Base-by-base conservation (phyloP, 1,140 invertebrate genomes). In the Cotesia chilonis region DNA sequence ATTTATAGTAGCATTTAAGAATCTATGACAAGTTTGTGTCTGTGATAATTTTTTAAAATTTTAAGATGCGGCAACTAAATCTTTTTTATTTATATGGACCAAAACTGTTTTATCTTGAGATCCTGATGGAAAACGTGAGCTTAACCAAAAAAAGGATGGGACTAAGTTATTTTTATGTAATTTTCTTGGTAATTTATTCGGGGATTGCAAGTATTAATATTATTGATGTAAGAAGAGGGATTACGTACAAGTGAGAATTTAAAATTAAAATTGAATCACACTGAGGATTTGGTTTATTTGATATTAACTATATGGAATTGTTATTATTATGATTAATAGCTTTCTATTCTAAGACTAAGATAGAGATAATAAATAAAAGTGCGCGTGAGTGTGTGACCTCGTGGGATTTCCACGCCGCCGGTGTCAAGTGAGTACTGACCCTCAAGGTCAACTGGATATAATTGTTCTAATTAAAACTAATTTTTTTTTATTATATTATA, bases 41-140 rank as follows among this genome's bases (percentile, higher is more conserved):
- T 47, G 41, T 47, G 41, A 47, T 47, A 3, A 7, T 10, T 47
- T 6, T 9, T 6, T 9, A 7, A 47, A 9, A 47, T 9, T 9
- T 10, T 6, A 6, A 47, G 41, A 10, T 47, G 41, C 10, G 41
- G 6, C 10, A 7, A 47, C 6, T 10, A 6, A 6, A 47, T 47
- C 10, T 47, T 47, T 47, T 6, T 47, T 47, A 47, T 57, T 20
- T 57, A 37, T 17, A 9, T 36, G 35, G 41, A 47, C 12, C 14
- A 54, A 54, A 70, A 64, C 69, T 64, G 69, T 54, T 70, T 70
- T 61, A 70, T 64, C 69, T 41, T 51, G 5, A 1, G 38, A 54
- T 64, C 20, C 68, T 20, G 28, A 10, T 38, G n/a, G 20, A 28
- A 28, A 66, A 66, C 41, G 35, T 63, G 60, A 59, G 57, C 20